These are phyloP conservation scores for Sarcophaga rosellei DNA, from an alignment of 2,888 invertebrate species.

Conservation along the genomic window DNA sequence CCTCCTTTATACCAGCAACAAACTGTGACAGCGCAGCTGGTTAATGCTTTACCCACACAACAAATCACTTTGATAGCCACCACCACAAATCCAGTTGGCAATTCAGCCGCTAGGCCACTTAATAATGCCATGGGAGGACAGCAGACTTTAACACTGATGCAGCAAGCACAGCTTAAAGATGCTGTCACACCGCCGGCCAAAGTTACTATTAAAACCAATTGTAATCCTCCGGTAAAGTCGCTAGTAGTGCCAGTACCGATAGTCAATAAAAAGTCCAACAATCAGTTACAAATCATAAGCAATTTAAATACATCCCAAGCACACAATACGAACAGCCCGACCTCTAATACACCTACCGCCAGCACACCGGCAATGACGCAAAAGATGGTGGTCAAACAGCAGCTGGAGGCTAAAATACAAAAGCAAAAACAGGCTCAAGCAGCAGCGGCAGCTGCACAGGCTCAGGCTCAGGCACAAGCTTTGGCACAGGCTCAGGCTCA, in stretches of 20 bases:
- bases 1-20: slow-evolving; percentile 66
- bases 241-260: slow-evolving; percentile 51
- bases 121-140: slow-evolving; percentile 61
- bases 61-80: slow-evolving; percentile 79
- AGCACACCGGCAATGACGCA: slow-evolving; percentile 78
- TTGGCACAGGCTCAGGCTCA: slow-evolving; percentile 72
- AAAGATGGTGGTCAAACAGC: slow-evolving; percentile 84
- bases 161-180: slow-evolving; percentile 72
- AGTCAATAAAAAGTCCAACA: slow-evolving; percentile 44
- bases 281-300: slow-evolving; percentile 69
- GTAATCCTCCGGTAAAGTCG: slow-evolving; percentile 45
- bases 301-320: slow-evolving; percentile 71
- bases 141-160: slow-evolving; percentile 75
- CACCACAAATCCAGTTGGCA: slow-evolving; percentile 59
- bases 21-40: slow-evolving; percentile 74
- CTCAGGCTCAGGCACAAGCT: slow-evolving; percentile 80
- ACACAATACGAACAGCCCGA: slow-evolving; percentile 32
- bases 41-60: slow-evolving; percentile 76
- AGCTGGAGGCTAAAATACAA: slow-evolving; percentile 87
- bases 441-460: slow-evolving; percentile 73
- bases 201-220: slow-evolving; percentile 73
- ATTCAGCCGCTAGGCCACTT: background rate
- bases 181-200: slow-evolving; percentile 72
- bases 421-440: slow-evolving; percentile 81
- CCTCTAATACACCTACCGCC: slow-evolving; percentile 43